A percentile compares a stretch with the other conserved stretches of the same genome.
Conservation (phyloP, 1,140 invertebrate genomes). For the Aricia agestis region DNA sequence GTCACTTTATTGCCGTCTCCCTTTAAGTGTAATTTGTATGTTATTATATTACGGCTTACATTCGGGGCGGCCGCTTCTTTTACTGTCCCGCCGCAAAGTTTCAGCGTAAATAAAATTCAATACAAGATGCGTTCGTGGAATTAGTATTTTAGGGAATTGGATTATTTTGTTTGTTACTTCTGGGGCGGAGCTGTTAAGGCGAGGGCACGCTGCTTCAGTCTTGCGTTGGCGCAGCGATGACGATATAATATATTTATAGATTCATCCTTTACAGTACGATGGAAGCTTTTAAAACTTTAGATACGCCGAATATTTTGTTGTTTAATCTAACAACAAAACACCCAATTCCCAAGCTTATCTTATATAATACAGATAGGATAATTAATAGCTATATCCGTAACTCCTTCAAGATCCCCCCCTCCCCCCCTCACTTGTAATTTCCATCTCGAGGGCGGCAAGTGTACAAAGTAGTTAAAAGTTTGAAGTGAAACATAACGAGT, state of each 20-base stretch:
- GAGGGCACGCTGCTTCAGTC: no score
- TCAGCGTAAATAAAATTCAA: background rate
- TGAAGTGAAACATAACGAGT: background rate
- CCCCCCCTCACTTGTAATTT: background rate
- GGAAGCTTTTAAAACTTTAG: no score
- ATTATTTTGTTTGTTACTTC: background rate
- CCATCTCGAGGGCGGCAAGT: background rate
- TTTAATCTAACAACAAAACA: background rate
- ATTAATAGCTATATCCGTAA: slow-evolving; percentile 1
- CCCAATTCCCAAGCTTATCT: background rate
- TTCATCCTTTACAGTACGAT: no score
- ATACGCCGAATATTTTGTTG: no score
- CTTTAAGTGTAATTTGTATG: background rate
- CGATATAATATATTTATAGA: no score
- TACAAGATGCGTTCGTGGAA: background rate
- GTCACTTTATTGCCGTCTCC: background rate
- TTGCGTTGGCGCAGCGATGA: no score
- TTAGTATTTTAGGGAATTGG: background rate
- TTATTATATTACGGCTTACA: background rate
- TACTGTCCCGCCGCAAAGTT: background rate
- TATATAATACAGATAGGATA: background rate
- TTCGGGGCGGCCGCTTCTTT: background rate
- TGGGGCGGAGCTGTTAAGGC: background rate
- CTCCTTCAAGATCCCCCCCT: background rate
- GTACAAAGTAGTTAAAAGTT: slow-evolving; percentile 3